Evolutionary conservation across 1,140 invertebrate species (phyloP), one percentile per base, ranked within the genome.

Genomic region (Drosophila seguyi): DNA sequence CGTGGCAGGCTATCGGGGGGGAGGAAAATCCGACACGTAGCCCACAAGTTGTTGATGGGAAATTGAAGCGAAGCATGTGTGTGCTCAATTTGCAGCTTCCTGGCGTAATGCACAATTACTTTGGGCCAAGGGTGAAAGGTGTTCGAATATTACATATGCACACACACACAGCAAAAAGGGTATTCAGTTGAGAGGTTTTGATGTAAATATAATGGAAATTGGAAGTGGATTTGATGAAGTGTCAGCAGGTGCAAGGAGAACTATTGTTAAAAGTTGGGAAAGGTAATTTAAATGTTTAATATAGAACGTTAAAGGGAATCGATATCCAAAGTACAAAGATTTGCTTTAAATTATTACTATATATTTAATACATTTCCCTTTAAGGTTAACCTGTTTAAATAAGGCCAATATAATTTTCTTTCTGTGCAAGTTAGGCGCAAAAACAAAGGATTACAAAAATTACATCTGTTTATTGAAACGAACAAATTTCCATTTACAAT

Each of bases 401-500:
- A 10, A 1, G 10, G 0, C 5, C n/a, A 1, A 13, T 4, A 52
- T 22, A 16, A 6, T 22, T 53, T 55, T 38, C 8, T 38, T 25
- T n/a, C 34, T n/a, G 31, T 55, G 18, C 38, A 31, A 8, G 42
- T 34, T 22, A 25, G 47, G 18, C 36, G 8, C 11, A 1, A 16
- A 42, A 31, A 18, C 39, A 22, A 1, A 20, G 25, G 27, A 7
- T 34, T 47, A 58, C 16, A 34, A 72, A 45, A 72, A 48, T 58
- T 50, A 50, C 69, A 60, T 56, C 27, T 84, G 84, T 66, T 73
- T 63, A 88, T 67, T 87, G 75, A 73, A 74, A 71, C 71, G 76
- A 42, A 53, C 60, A 80, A 75, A 83, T 71, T 83, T 76, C 62
- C 84, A 83, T 83, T 77, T 77, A 62, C 82, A 57, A 50, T 66